A percentile compares a stretch with the other conserved stretches of the same genome.
Evolutionary conservation across 2,888 invertebrate genomes (phyloP).

Genomic region (Halictus quadricinctus): DNA sequence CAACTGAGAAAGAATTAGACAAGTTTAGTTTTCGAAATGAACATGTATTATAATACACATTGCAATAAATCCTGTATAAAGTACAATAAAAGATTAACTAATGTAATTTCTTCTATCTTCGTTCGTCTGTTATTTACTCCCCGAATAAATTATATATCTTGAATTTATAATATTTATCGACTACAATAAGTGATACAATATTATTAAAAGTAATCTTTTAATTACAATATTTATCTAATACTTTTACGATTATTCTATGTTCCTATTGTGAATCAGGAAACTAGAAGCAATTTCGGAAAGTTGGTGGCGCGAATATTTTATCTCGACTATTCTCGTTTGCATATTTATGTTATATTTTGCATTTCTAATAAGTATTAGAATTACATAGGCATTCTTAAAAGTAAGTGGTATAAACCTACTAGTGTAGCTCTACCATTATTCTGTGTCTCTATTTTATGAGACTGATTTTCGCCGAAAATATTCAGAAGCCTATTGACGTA

Average conservation of each 20-base stretch:
- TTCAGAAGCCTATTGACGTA: background rate
- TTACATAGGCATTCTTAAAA: background rate
- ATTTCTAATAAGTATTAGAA: background rate
- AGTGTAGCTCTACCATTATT: background rate
- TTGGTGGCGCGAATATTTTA: background rate
- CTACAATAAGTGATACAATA: background rate
- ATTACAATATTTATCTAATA: background rate
- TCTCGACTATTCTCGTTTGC: background rate
- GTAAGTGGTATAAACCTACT: background rate
- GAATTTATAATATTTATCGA: background rate
- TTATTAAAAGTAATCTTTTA: background rate
- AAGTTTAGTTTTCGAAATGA: constrained; percentile 8
- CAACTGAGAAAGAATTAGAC: background rate
- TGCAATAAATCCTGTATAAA: constrained; percentile 28
- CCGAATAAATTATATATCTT: background rate
- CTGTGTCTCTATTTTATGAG: background rate
- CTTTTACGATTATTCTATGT: background rate
- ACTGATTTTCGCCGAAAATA: background rate
- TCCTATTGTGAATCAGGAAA: background rate
- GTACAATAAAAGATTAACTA: constrained; percentile 21
- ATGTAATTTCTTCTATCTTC: background rate
- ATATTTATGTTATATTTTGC: background rate
- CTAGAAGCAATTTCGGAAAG: background rate
- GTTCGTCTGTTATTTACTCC: background rate
- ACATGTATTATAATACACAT: constrained; percentile 18